A percentile compares a stretch with the other conserved stretches of the same genome.
Conservation (phyloP, 2,113 vertebrate species). For the Trachemys scripta region DNA sequence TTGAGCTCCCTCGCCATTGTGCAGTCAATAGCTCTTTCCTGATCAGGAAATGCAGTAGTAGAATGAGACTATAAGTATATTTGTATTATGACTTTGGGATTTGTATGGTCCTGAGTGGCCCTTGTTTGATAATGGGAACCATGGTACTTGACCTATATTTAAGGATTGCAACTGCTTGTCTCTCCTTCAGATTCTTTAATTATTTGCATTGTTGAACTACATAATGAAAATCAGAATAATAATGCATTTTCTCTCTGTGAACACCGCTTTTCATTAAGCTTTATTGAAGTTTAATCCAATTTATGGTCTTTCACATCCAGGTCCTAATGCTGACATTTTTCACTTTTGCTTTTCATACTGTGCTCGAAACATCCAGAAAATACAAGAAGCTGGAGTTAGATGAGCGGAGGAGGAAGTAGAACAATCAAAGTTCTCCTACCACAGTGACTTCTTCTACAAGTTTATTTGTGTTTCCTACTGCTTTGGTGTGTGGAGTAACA, state of each 20-base stretch:
- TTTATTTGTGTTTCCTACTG: background rate
- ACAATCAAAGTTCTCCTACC: background rate
- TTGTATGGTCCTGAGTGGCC: background rate
- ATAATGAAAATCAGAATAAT: conserved; percentile 30
- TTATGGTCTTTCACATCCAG: background rate
- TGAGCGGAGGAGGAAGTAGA: background rate
- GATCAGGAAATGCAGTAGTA: background rate
- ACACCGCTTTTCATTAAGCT: conserved; percentile 28
- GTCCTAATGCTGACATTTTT: background rate
- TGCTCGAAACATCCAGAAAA: background rate
- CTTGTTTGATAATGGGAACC: background rate
- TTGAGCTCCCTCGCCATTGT: background rate
- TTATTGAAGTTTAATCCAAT: conserved; percentile 20
- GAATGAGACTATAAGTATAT: background rate
- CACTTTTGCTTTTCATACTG: background rate
- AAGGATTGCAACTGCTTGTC: background rate
- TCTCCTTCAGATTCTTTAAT: background rate
- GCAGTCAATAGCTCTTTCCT: background rate
- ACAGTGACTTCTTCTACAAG: background rate
- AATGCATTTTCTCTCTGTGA: conserved; percentile 11
- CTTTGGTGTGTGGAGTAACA: background rate
- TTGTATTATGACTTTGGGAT: background rate
- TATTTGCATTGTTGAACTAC: conserved; percentile 47
- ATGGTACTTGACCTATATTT: background rate
- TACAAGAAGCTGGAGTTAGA: background rate